phyloP scores from a whole-genome alignment of 2,888 invertebrate genomes.

The Agriopis leucophaearia region DNA sequence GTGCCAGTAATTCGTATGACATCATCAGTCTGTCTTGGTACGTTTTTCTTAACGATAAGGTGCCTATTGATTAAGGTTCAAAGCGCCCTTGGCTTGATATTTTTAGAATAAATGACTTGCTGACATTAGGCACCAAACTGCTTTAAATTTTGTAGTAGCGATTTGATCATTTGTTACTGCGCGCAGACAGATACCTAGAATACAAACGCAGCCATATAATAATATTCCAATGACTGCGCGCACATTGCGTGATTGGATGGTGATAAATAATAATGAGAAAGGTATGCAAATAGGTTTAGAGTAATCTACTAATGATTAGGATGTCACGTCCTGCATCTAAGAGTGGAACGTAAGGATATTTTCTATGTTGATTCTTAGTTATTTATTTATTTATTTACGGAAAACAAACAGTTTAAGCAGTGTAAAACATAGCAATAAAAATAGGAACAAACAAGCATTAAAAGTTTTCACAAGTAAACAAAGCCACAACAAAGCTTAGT shows the following conservation, averaged over 20 bases:
- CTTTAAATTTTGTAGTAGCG: neutral
- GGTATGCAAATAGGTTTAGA: slow-evolving; percentile 10
- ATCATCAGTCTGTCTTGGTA: slow-evolving; percentile 15
- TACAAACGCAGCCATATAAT: slow-evolving; percentile 1
- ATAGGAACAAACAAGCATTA: too few relatives aligned
- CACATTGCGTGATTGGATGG: slow-evolving; percentile 8
- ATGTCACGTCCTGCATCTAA: slow-evolving; percentile 17
- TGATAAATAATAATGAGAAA: slow-evolving; percentile 24
- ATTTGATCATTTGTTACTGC: neutral
- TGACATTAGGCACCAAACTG: neutral
- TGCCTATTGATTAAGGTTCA: neutral
- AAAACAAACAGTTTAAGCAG: too few relatives aligned
- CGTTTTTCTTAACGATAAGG: neutral
- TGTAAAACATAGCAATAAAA: too few relatives aligned
- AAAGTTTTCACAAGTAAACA: too few relatives aligned
- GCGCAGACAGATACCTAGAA: too few relatives aligned
- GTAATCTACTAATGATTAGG: slow-evolving; percentile 20
- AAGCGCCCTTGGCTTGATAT: slow-evolving; percentile 7
- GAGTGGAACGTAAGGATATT: slow-evolving; percentile 4
- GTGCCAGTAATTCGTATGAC: slow-evolving; percentile 23
- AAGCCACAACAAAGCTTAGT: neutral
- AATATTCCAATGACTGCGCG: neutral
- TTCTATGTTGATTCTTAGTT: neutral
- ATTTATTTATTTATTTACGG: too few relatives aligned
- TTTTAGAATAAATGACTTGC: neutral